These are phyloP conservation scores for Arbacia lixula DNA, from an alignment of 53 echinoderm and acorn worm genomes.

Conservation along the genomic window DNA sequence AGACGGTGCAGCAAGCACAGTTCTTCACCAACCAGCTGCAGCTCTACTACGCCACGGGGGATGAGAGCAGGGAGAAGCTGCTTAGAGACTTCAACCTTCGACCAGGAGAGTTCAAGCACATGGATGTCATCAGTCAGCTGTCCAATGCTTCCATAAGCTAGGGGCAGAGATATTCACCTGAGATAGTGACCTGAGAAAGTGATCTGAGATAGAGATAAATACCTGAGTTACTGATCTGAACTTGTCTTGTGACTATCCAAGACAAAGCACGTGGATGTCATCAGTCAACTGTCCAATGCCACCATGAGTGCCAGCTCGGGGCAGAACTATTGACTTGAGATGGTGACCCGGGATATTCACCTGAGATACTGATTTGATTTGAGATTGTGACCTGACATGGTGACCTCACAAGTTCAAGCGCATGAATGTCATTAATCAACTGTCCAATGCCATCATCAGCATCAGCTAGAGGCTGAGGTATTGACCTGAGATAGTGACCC, in stretches of 20 bases:
- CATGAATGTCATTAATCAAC: no score
- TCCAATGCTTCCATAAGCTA: conserved; percentile 52
- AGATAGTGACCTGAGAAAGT: conserved; percentile 62
- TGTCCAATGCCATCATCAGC: no score
- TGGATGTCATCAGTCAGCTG: conserved; percentile 69
- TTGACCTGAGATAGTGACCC: conserved; percentile 68
- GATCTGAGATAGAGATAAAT: neutral
- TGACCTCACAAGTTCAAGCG: neutral
- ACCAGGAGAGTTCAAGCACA: conserved; percentile 79
- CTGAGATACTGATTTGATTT: no score
- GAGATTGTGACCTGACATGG: no score
- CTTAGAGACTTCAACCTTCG: conserved; percentile 75
- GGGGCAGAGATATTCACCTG: no score
- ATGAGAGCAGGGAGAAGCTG: conserved; percentile 51
- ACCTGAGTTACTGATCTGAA: neutral
- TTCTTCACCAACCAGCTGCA: conserved; percentile 94
- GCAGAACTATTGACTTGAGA: no score
- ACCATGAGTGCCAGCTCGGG: neutral
- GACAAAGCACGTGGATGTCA: conserved; percentile 68
- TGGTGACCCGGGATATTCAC: no score
- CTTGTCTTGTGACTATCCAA: no score
- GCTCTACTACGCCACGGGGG: conserved; percentile 84
- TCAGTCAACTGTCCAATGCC: conserved; percentile 65
- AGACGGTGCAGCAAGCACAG: conserved; percentile 89
- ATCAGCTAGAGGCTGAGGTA: no score